A percentile compares a stretch with the other conserved stretches of the same genome.
Conservation (phyloP, 2,113 vertebrate genomes). For the Bubo scandiacus region DNA sequence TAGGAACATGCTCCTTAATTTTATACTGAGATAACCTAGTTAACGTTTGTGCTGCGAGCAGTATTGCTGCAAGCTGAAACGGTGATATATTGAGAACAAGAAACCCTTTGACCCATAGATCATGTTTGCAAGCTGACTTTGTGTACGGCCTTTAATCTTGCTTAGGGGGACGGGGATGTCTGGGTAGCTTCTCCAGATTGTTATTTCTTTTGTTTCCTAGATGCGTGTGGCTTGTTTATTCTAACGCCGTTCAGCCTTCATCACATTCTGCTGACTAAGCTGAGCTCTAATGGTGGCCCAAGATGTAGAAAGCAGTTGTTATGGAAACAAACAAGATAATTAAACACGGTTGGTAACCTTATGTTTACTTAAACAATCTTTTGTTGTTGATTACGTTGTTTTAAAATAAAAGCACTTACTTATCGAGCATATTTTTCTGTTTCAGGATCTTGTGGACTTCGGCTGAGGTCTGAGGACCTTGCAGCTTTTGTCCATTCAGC, state of each 20-base stretch:
- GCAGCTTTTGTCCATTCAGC: conserved; percentile 90
- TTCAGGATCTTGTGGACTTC: conserved; percentile 76
- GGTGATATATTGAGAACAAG: background rate
- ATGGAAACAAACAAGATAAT: background rate
- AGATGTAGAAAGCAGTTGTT: background rate
- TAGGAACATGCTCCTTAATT: background rate
- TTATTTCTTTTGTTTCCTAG: background rate
- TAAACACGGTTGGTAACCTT: background rate
- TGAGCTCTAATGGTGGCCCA: background rate
- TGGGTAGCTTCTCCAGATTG: background rate
- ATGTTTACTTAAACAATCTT: too few relatives aligned
- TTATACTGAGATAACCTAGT: background rate
- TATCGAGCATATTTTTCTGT: conserved; percentile 58
- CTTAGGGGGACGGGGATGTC: background rate
- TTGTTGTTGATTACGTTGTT: background rate
- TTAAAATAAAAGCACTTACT: conserved; percentile 62
- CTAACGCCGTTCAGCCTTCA: background rate
- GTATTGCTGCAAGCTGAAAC: background rate
- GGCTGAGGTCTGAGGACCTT: conserved; percentile 82
- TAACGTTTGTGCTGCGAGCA: background rate
- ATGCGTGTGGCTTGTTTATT: background rate
- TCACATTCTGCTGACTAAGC: background rate
- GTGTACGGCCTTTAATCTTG: background rate
- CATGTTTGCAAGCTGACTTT: background rate
- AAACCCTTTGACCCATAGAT: background rate